A percentile compares a stretch with the other conserved stretches of the same genome.
Conservation (phyloP, 2,888 invertebrate species). For the Eupithecia centaureata region DNA sequence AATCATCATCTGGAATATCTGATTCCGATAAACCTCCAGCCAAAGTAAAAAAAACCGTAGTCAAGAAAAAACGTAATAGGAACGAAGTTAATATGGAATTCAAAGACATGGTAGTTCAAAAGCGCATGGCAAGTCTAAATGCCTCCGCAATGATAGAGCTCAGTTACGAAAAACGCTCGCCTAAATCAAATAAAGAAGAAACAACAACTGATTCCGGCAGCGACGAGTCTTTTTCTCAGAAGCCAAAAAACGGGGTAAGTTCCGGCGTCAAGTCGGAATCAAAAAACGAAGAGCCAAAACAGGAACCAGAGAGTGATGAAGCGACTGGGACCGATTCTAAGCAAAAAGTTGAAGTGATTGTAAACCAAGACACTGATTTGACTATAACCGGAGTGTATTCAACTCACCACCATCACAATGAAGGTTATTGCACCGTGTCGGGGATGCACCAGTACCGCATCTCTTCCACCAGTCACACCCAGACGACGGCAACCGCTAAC, state of each 20-base stretch:
- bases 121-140: conserved; percentile 95
- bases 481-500: conserved; percentile 93
- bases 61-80: conserved; percentile 83
- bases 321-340: conserved; percentile 64
- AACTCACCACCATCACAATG: conserved; percentile 87
- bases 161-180: conserved; percentile 90
- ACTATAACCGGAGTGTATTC: conserved; percentile 94
- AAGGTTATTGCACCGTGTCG: conserved; percentile 92
- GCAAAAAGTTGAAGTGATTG: conserved; percentile 90
- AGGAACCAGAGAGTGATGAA: conserved; percentile 75
- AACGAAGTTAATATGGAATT: conserved; percentile 90
- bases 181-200: conserved; percentile 83
- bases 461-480: conserved; percentile 93
- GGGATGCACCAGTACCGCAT: conserved; percentile 93
- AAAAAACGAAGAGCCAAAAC: conserved; percentile 75
- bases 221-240: conserved; percentile 80
- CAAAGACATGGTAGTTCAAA: conserved; percentile 94
- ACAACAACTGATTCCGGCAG: conserved; percentile 84
- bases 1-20: conserved; percentile 68
- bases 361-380: conserved; percentile 93
- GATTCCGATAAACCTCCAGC: conserved; percentile 80
- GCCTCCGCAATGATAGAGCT: conserved; percentile 95
- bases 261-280: conserved; percentile 83
- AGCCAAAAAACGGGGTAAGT: conserved; percentile 80
- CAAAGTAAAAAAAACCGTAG: conserved; percentile 75